phyloP scores from a whole-genome alignment of 2,113 vertebrate species.

The Cranoglanis bouderius region DNA sequence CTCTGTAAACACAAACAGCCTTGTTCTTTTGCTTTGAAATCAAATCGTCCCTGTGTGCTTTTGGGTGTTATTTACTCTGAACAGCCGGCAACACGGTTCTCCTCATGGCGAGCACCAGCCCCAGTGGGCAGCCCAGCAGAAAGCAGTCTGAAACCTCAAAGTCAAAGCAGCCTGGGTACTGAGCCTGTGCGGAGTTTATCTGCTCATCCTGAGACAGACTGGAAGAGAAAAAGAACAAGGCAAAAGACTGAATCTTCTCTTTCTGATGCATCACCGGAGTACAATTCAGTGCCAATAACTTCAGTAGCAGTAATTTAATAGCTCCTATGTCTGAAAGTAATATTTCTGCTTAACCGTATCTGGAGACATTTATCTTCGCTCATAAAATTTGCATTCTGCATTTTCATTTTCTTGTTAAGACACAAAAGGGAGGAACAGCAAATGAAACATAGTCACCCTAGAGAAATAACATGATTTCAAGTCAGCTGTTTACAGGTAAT shows the following conservation, averaged over 20 bases:
- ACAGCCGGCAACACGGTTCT: slow-evolving; percentile 92
- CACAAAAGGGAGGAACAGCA: background rate
- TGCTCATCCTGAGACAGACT: slow-evolving; percentile 74
- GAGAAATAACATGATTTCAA: background rate
- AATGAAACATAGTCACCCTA: background rate
- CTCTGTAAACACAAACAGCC: background rate
- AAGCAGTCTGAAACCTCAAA: slow-evolving; percentile 97
- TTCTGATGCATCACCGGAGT: background rate
- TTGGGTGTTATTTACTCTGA: slow-evolving; percentile 78
- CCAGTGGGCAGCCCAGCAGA: slow-evolving; percentile 93
- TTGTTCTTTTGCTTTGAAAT: background rate
- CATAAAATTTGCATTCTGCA: background rate
- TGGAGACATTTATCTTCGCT: background rate
- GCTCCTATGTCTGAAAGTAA: background rate
- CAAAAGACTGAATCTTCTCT: background rate
- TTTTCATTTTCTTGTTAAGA: background rate
- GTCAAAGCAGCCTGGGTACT: slow-evolving; percentile 85
- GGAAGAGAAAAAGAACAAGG: slow-evolving; percentile 41
- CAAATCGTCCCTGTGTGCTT: background rate
- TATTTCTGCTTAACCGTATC: background rate
- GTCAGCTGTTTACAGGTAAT: background rate
- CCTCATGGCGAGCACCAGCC: slow-evolving; percentile 90
- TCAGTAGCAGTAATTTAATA: background rate
- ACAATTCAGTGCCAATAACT: background rate
- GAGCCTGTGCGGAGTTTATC: slow-evolving; percentile 45